A percentile compares a stretch with the other conserved stretches of the same genome.
phyloP scores from a whole-genome alignment of 2,888 invertebrate species.

The Eupithecia vulgata region DNA sequence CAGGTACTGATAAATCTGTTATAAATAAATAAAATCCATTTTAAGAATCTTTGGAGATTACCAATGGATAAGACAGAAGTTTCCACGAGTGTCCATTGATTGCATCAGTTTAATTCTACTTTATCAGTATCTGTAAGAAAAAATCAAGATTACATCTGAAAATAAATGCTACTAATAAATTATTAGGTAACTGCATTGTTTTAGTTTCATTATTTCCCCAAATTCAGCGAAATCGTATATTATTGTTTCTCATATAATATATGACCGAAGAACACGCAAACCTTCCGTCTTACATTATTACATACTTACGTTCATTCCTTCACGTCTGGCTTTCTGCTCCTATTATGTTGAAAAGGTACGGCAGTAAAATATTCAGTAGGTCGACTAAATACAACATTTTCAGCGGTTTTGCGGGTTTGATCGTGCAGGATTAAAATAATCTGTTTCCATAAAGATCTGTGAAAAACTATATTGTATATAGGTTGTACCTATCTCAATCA shows the following conservation, averaged over 20 bases:
- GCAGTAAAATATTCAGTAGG: slow-evolving; percentile 11
- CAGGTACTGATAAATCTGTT: not conserved
- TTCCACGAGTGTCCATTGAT: not conserved
- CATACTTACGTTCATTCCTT: slow-evolving; percentile 56
- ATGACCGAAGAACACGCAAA: slow-evolving; percentile 55
- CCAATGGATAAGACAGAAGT: not conserved
- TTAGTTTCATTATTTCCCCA: slow-evolving; percentile 5
- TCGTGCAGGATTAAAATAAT: not conserved
- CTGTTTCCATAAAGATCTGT: not conserved
- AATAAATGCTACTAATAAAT: not conserved
- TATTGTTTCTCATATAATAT: slow-evolving; percentile 53
- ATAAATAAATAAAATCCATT: not conserved
- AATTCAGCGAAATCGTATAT: slow-evolving; percentile 38
- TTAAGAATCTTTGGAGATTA: not conserved
- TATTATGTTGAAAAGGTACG: slow-evolving; percentile 35
- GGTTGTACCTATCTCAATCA: too few species aligned
- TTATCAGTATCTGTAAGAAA: not conserved
- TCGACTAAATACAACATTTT: not conserved
- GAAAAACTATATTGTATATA: not conserved
- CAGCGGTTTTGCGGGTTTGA: not conserved
- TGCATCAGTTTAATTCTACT: not conserved
- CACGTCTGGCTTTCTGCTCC: slow-evolving; percentile 56
- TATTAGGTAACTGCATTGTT: not conserved
- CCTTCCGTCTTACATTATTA: slow-evolving; percentile 49
- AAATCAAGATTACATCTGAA: too few species aligned